Conservation (phyloP, 1,140 invertebrate genomes). For the Saccostrea echinata region DNA sequence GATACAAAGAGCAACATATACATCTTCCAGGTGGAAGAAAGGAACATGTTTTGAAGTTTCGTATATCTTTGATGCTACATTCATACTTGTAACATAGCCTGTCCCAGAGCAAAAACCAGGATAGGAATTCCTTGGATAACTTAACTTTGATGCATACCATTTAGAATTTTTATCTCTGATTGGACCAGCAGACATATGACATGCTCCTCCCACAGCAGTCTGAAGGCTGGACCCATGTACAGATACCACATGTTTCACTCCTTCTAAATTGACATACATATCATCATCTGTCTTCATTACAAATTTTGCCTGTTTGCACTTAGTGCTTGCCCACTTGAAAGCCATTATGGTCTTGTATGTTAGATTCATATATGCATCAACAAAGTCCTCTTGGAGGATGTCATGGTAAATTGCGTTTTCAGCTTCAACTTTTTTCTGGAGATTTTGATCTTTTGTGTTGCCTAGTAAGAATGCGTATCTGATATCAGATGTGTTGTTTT, state of each 20-base stretch:
- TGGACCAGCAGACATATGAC: slow-evolving; percentile 48
- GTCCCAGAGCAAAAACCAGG: slow-evolving; percentile 80
- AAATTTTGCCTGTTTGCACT: slow-evolving; percentile 82
- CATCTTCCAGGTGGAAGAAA: slow-evolving; percentile 78
- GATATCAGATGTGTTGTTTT: slow-evolving; percentile 59
- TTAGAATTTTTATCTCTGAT: slow-evolving; percentile 73
- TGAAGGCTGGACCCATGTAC: slow-evolving; percentile 43
- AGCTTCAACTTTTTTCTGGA: slow-evolving; percentile 54
- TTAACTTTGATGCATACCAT: slow-evolving; percentile 75
- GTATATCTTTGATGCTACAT: slow-evolving; percentile 73
- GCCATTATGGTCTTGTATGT: slow-evolving; percentile 92
- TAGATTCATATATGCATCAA: slow-evolving; percentile 89
- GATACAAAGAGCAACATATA: slow-evolving; percentile 74
- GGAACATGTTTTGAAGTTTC: slow-evolving; percentile 67
- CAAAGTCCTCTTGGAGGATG: slow-evolving; percentile 88
- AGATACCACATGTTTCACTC: slow-evolving; percentile 48
- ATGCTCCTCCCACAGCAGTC: slow-evolving; percentile 57
- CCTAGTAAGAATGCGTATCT: slow-evolving; percentile 58
- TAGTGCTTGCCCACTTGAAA: slow-evolving; percentile 88
- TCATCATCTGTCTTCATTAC: slow-evolving; percentile 81
- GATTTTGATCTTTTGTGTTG: background rate
- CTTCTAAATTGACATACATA: slow-evolving; percentile 79
- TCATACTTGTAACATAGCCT: slow-evolving; percentile 75
- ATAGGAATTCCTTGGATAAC: slow-evolving; percentile 76
- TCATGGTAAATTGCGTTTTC: slow-evolving; percentile 85